Base-by-base conservation (phyloP, 2,797 vertebrate species). In the Helicolenus hilgendorfi region DNA sequence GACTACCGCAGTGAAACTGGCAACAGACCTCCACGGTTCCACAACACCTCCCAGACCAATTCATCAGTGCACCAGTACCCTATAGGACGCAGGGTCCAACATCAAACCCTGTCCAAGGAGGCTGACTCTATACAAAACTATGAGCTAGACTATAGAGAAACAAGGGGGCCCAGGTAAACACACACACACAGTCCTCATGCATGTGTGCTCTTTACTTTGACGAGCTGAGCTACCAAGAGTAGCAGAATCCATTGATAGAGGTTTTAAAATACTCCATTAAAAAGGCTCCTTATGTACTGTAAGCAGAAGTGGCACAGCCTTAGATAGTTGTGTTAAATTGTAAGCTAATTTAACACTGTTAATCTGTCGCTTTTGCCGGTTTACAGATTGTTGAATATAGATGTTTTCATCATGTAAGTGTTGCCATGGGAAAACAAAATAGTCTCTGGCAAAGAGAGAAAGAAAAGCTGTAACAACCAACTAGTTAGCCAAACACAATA, bases 1-100 rank as follows among this genome's bases (percentile, higher is more conserved):
- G 98, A 99, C 95, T 99, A 98, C 87, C 98, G 98, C 86, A 99
- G 98, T 2, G 99, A 99, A 94, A 98, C 97, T 4, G 98, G 98
- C 92, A 97, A 97, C 92, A 93, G 98, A 38, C 99, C 99, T 3
- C 98, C 98, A 10, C 98, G 96, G 0, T 99, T 97, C 92, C 97
- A 98, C 94, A 98, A 97, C 15, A 98, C 98, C 1, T 92, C 95
- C 1, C 99, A 99, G 93, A 98, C 98, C 78, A 99, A 98, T 1
- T 98, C 98, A 13, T 99, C 99, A 0, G 93, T 98, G 53, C 98
- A 99, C 94, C 99, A 99, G 94, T 99, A 98, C 88, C 95, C 98
- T 0, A 97, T 98, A 10, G 97, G 98, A 0, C 90, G 96, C 22
- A 97, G 95, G 77, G 89, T 97, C 71, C 98, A 98, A 72, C 98